Evolutionary conservation across 2,113 vertebrate species (phyloP).

Genomic region (Gavialis gangeticus): DNA sequence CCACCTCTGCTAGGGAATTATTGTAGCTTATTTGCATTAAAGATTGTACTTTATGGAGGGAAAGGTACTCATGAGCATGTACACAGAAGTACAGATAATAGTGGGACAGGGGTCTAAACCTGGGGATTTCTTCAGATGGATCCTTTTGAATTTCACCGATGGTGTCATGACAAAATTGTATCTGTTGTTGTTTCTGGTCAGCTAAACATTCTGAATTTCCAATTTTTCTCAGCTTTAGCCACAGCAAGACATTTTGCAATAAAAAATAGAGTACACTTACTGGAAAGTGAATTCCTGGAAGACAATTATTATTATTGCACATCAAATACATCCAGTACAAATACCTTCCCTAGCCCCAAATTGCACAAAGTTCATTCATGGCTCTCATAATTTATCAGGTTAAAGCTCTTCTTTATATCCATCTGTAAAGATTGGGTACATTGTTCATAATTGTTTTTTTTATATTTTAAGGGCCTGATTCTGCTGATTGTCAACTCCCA

Average conservation of each 20-base stretch:
- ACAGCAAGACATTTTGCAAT: conserved; percentile 10
- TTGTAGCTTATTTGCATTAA: neutral
- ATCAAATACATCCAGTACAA: neutral
- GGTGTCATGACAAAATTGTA: neutral
- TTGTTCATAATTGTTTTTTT: neutral
- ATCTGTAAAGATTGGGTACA: neutral
- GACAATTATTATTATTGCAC: neutral
- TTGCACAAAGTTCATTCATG: neutral
- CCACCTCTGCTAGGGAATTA: neutral
- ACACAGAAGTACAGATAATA: neutral
- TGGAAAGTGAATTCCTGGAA: neutral
- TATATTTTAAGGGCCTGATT: neutral
- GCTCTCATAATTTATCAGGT: neutral
- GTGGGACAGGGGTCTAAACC: neutral
- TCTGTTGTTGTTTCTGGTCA: neutral
- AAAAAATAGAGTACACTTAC: neutral
- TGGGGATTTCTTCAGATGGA: neutral
- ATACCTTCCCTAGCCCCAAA: neutral
- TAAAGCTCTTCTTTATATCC: neutral
- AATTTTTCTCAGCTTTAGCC: neutral
- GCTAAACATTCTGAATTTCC: neutral
- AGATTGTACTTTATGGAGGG: neutral
- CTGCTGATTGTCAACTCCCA: neutral
- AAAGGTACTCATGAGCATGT: neutral
- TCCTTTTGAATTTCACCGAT: neutral